Base-by-base conservation (phyloP, 2,113 vertebrate species). In the Neofelis nebulosa region DNA sequence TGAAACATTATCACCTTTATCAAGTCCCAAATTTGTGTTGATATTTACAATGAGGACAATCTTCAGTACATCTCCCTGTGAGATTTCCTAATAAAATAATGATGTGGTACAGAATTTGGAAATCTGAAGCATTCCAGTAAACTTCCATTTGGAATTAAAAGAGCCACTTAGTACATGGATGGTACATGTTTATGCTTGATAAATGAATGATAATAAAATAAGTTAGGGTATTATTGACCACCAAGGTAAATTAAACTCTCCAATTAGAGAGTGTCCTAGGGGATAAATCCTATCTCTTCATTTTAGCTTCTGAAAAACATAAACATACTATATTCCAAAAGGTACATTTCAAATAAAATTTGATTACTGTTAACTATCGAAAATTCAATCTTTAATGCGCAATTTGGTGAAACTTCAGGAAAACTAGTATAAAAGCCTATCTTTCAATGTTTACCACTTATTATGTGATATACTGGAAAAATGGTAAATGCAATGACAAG, bases 331-430 rank as follows among this genome's bases (percentile, higher is more conserved):
- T 10, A 41, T 31, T 84, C 9, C 25, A 79, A 87, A 74, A 74
- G 8, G 14, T 29, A 36, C 6, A 41, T 93, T 90, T 76, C 38
- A 93, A 55, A 50, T 48, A 78, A 89, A 84, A 66, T 86, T 11
- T 65, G 23, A 76, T 92, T 48, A 19, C 25, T 50, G 25, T 57
- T 66, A 95, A 68, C 25, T 91, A 27, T 4, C 36, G 48, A 92
- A 71, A 86, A 95, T 74, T 71, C 7, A 83, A 18, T 73, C 12
- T 83, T 81, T 38, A 48, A 16, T 41, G 27, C n/a, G 8, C 31
- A 38, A 89, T 65, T 95, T 89, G 94, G 29, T 45, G 10, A 16
- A 94, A 79, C 29, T 74, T 96, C 73, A 97, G 66, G 48, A 96
- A 92, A 93, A 81, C 2, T n/a, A 95, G 74, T 65, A 15, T 66